Base-by-base conservation (phyloP, 2,888 invertebrate genomes). In the Hydriomena furcata region DNA sequence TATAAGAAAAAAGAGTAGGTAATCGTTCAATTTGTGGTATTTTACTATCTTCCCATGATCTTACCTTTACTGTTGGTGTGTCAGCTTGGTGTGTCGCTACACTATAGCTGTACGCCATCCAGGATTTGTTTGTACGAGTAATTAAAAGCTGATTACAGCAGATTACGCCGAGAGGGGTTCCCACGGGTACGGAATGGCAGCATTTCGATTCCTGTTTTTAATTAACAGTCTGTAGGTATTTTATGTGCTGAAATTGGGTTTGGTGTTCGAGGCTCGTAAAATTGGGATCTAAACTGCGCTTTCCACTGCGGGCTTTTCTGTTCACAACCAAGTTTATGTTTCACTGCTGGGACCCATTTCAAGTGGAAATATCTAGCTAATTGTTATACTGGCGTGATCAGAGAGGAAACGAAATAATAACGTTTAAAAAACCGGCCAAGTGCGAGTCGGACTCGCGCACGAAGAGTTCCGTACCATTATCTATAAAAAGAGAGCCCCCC, bases 121-220 rank as follows among this genome's bases (percentile, higher is more conserved):
- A 45, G 61, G 63, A 71, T 73, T 72, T 65, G 58, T 70, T 69
- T 62, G 61, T 52, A 50, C 55, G n/a, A 36, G 56, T 68, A 72
- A 72, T 75, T 76, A 72, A 71, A 73, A 65, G 52, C 55, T 43
- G 52, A 52, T 52, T 52, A 52, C 52, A 28, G 46, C 11, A 58
- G 59, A 69, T 74, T 71, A 68, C 52, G 47, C 43, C 54, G 43
- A 32, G 52, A 44, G 44, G 44, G n/a, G 60, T 58, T 62, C 63
- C 55, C 66, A 65, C 55, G 65, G 60, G 52, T 53, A 53, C 35
- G 51, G 51, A 56, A 58, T 57, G 51, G 41, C 52, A 46, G 38
- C 52, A 31, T 52, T 57, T 53, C 49, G 52, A 59, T 49, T 59
- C 48, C 50, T 57, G 54, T 38, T 50, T 52, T 59, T 55, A 61